Conservation (phyloP, 1,140 invertebrate species). For the Chionoecetes opilio region DNA sequence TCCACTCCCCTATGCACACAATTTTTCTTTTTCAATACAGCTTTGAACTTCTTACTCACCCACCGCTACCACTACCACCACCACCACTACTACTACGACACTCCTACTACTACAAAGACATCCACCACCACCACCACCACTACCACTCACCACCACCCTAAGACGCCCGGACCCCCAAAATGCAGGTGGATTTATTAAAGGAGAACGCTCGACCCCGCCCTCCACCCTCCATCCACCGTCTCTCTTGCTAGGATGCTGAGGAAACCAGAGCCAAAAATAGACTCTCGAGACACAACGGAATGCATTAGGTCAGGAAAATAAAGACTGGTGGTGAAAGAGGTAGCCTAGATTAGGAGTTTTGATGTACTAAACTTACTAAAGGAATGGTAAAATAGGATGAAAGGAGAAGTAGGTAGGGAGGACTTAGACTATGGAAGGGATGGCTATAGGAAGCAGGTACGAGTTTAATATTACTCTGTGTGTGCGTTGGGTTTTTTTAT, state of each 20-base stretch:
- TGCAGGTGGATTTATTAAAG: slow-evolving; percentile 11
- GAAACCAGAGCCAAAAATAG: not conserved
- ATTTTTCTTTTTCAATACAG: not conserved
- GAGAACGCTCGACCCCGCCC: not conserved
- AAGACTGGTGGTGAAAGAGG: not conserved
- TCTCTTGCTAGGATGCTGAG: not conserved
- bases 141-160: not conserved
- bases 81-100: not conserved
- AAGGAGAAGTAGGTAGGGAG: not conserved
- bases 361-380: too few relatives aligned
- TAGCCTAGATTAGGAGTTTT: too few relatives aligned
- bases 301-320: not conserved
- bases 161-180: not conserved
- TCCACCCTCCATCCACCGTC: not conserved
- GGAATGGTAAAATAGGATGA: too few relatives aligned
- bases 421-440: not conserved
- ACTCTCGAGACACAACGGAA: not conserved
- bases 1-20: slow-evolving; percentile 23
- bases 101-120: not conserved
- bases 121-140: not conserved
- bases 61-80: not conserved
- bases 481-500: too few relatives aligned
- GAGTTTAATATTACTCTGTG: too few relatives aligned
- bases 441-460: too few relatives aligned
- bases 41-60: not conserved